phyloP scores from a whole-genome alignment of 92 coral and sea anemone species.

The Umimayanthus chanpuru region DNA sequence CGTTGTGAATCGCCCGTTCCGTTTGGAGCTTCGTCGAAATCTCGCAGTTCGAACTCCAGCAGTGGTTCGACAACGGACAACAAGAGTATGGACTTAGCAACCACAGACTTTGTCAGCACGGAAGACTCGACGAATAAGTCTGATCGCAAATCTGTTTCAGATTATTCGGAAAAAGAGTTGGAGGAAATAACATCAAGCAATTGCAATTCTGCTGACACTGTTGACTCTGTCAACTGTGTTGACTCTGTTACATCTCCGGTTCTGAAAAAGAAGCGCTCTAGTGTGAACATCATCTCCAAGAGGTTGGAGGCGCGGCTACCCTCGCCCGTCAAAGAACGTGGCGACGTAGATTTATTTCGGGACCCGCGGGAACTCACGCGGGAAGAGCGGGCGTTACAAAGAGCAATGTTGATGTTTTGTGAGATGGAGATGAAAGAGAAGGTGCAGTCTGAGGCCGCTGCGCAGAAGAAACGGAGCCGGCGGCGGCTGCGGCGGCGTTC shows the following conservation, averaged over 20 bases:
- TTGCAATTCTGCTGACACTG: not conserved
- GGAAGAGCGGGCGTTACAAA: constrained; percentile 96
- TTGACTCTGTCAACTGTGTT: not conserved
- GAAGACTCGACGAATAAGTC: not conserved
- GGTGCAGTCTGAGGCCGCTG: constrained; percentile 28
- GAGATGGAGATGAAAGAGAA: constrained; percentile 80
- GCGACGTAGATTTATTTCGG: constrained; percentile 83
- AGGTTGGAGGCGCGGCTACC: constrained; percentile 37
- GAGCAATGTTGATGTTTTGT: constrained; percentile 93
- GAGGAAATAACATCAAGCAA: constrained; percentile 23
- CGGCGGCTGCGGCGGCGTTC: constrained; percentile 37
- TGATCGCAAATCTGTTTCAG: constrained; percentile 9
- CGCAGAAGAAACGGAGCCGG: constrained; percentile 30
- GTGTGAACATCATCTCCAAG: constrained; percentile 28
- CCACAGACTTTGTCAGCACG: not conserved
- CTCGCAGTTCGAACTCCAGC: constrained; percentile 10
- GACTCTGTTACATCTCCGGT: not conserved
- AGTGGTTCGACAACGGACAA: constrained; percentile 22
- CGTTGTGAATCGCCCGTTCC: constrained; percentile 45
- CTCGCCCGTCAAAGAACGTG: constrained; percentile 55
- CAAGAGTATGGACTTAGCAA: not conserved
- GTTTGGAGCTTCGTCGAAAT: constrained; percentile 23
- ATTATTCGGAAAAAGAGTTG: constrained; percentile 9
- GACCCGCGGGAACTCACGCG: constrained; percentile 97
- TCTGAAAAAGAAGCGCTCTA: constrained; percentile 25